phyloP scores from a whole-genome alignment of 2,113 vertebrate species.

The Synchiropus splendidus region DNA sequence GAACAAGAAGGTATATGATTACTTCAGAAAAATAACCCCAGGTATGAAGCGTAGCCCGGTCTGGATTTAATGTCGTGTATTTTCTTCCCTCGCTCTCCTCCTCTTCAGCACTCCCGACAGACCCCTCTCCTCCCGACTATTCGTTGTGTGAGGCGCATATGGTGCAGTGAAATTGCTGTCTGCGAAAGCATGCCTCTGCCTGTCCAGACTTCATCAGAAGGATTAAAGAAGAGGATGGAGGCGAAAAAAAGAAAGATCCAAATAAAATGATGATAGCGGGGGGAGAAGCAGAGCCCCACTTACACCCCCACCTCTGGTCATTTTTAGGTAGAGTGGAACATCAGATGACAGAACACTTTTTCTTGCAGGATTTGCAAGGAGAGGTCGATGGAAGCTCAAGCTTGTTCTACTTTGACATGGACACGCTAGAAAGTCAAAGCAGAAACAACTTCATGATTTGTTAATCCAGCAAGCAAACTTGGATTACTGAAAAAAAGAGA shows the following conservation, averaged over 20 bases:
- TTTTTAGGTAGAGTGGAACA: slow-evolving; percentile 74
- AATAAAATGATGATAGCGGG: slow-evolving; percentile 76
- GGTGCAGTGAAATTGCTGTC: slow-evolving; percentile 97
- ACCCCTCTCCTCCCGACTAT: slow-evolving; percentile 87
- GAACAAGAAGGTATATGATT: slow-evolving; percentile 17
- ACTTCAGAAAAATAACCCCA: slow-evolving; percentile 23
- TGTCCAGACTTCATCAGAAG: slow-evolving; percentile 99
- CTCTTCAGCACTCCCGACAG: slow-evolving; percentile 62
- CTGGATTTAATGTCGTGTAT: slow-evolving; percentile 55
- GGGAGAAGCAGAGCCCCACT: slow-evolving; percentile 7
- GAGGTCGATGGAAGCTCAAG: slow-evolving; percentile 11
- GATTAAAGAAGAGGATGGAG: slow-evolving; percentile 93
- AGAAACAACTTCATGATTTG: no score
- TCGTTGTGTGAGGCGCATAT: slow-evolving; percentile 93
- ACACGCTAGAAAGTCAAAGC: slow-evolving; percentile 54
- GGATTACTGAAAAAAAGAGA: no score
- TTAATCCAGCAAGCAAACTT: no score
- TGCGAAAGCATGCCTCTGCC: slow-evolving; percentile 95
- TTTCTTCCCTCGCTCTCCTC: slow-evolving; percentile 74
- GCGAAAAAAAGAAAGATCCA: slow-evolving; percentile 70
- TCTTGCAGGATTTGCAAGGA: slow-evolving; percentile 47
- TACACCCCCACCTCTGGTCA: slow-evolving; percentile 45
- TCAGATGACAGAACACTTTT: slow-evolving; percentile 78
- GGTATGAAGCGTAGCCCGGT: slow-evolving; percentile 33
- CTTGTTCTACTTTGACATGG: slow-evolving; percentile 49